These are phyloP conservation scores for Melitaea athalia DNA, from an alignment of 2,888 invertebrate genomes.

Conservation along the genomic window DNA sequence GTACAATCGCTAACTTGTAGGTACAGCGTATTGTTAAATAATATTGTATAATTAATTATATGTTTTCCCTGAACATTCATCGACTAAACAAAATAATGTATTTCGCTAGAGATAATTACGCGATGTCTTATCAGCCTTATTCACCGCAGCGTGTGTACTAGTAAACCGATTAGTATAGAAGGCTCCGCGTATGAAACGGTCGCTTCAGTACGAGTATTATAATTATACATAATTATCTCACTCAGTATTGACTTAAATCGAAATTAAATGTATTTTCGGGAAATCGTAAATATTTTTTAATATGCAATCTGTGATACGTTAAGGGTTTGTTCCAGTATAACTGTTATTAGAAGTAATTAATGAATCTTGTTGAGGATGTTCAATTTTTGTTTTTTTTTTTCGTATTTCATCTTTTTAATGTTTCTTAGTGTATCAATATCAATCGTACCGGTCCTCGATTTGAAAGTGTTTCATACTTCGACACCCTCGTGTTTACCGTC, in stretches of 20 bases:
- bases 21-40: no score
- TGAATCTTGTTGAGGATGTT: no score
- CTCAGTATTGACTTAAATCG: neutral
- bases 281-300: no score
- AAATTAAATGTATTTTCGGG: no score
- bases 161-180: slow-evolving; percentile 11
- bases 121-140: slow-evolving; percentile 14
- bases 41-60: neutral
- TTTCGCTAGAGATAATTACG: slow-evolving; percentile 9
- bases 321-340: no score
- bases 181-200: neutral
- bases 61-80: neutral
- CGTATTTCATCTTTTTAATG: neutral
- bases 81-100: slow-evolving; percentile 13
- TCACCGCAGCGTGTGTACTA: slow-evolving; percentile 4
- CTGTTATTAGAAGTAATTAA: no score
- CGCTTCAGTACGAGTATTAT: neutral
- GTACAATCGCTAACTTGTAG: no score
- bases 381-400: neutral
- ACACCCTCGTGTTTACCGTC: slow-evolving; percentile 36
- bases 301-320: no score
- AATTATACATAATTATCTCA: neutral
- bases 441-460: neutral
- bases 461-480: slow-evolving; percentile 12
- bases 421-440: neutral